A percentile compares a stretch with the other conserved stretches of the same genome.
Conservation (phyloP, 2,797 vertebrate genomes). For the Setipinna tenuifilis region DNA sequence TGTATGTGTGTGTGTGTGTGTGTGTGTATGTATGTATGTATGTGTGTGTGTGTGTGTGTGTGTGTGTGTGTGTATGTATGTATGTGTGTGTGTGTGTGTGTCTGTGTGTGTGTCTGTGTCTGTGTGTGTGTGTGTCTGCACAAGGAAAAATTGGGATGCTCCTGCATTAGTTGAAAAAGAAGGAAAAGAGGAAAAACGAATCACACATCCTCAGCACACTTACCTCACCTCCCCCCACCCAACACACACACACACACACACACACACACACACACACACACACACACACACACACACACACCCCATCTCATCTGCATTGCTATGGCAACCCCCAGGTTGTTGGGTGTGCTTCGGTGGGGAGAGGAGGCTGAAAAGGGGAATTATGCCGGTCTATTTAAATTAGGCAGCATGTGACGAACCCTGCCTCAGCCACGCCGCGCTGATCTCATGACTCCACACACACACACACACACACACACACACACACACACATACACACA, state of each 20-base stretch:
- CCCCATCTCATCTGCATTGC: conserved; percentile 27
- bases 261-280: not conserved
- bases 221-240: too few species aligned
- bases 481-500: not conserved
- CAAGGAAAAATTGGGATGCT: not conserved
- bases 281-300: conserved; percentile 2
- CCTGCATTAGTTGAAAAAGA: not conserved
- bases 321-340: conserved; percentile 62
- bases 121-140: not conserved
- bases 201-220: not conserved
- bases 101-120: conserved; percentile 50
- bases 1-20: conserved; percentile 3
- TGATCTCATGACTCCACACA: conserved; percentile 22
- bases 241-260: not conserved
- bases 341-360: conserved; percentile 45
- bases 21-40: not conserved
- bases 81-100: conserved; percentile 24
- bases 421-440: conserved; percentile 23
- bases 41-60: too few species aligned
- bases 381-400: conserved; percentile 65
- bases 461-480: conserved; percentile 9
- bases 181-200: not conserved
- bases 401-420: conserved; percentile 66
- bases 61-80: too few species aligned
- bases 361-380: conserved; percentile 59